phyloP scores from a whole-genome alignment of 2,888 invertebrate genomes.

The Rhabditoides inermis region DNA sequence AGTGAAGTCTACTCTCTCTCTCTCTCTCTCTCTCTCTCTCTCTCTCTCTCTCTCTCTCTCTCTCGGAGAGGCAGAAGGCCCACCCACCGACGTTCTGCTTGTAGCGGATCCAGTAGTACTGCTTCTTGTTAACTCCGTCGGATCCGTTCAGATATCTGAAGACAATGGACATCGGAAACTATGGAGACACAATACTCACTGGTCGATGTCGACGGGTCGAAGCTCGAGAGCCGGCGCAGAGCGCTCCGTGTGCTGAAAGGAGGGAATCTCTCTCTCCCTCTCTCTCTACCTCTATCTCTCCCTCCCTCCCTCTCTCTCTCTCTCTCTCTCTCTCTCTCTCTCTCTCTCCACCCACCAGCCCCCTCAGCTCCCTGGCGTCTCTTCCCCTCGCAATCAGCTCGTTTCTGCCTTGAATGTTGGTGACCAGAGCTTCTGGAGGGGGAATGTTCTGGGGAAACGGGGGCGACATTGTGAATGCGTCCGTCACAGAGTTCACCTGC shows the following conservation, averaged over 20 bases:
- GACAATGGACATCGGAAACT: neutral
- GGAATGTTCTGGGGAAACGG: conserved; percentile 28
- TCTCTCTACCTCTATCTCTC: no score
- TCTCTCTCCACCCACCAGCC: no score
- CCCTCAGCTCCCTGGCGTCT: conserved; percentile 26
- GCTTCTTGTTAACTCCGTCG: conserved; percentile 30
- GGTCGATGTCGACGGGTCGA: conserved; percentile 26
- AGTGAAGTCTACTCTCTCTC: neutral
- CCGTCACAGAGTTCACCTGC: conserved; percentile 20
- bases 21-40: neutral
- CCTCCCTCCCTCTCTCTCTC: neutral
- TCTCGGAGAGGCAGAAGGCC: no score
- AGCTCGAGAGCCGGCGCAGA: conserved; percentile 33
- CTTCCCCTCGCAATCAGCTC: conserved; percentile 19
- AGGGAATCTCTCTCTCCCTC: neutral
- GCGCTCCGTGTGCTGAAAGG: conserved; percentile 20
- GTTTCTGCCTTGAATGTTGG: conserved; percentile 23
- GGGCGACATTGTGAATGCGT: conserved; percentile 26
- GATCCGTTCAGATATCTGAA: conserved; percentile 23
- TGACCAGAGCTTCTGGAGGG: conserved; percentile 23
- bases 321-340: neutral
- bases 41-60: neutral
- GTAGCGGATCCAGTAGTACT: conserved; percentile 36
- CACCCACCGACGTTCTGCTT: conserved; percentile 25
- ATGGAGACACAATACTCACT: no score